A percentile compares a stretch with the other conserved stretches of the same genome.
phyloP scores from a whole-genome alignment of 2,797 vertebrate species.

The Anas georgica region DNA sequence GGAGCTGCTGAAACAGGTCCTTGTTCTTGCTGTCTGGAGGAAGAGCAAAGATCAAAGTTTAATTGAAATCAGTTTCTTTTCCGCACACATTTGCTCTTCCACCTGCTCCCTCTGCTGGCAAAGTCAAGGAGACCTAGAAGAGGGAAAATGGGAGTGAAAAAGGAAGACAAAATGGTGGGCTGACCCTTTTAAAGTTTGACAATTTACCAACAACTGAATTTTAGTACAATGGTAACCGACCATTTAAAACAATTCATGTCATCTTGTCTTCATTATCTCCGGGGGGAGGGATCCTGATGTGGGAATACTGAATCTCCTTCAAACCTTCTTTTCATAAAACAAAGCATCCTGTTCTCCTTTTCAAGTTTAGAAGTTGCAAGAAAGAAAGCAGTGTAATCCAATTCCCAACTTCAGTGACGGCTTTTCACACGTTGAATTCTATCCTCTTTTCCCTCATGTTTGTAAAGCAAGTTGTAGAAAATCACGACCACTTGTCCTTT shows the following conservation, averaged over 20 bases:
- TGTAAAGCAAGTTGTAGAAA: neutral
- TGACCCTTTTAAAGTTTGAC: neutral
- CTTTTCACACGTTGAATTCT: neutral
- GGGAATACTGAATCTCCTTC: neutral
- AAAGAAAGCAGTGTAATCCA: neutral
- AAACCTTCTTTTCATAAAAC: neutral
- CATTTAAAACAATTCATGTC: neutral
- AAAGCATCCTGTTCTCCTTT: neutral
- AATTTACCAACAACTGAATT: neutral
- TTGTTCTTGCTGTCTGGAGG: neutral
- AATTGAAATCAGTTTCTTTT: neutral
- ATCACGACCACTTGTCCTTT: neutral
- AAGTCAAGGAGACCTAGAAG: neutral
- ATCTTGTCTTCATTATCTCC: neutral
- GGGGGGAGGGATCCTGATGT: neutral
- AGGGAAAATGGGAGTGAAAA: neutral
- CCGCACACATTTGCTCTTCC: conserved; percentile 3
- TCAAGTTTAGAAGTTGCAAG: neutral
- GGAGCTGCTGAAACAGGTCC: neutral
- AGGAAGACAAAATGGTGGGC: conserved; percentile 53
- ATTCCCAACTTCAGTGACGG: neutral
- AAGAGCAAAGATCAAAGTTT: conserved; percentile 38
- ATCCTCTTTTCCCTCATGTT: neutral
- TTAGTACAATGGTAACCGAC: neutral
- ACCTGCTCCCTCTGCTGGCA: conserved; percentile 68